These are phyloP conservation scores for Halocynthia aurantium DNA, from an alignment of 23 tunicate species.

Conservation along the genomic window DNA sequence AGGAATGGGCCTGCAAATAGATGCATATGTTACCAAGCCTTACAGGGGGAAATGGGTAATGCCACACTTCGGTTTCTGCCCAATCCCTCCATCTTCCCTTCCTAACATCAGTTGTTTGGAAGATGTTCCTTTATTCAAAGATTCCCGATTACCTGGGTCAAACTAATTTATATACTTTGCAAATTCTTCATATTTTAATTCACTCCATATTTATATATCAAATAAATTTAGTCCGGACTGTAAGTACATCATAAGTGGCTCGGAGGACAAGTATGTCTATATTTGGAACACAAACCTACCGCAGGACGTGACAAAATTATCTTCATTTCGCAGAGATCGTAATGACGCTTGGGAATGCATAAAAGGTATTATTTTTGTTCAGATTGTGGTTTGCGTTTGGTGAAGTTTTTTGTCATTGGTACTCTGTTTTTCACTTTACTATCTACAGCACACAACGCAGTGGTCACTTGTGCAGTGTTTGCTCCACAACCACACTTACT, in stretches of 20 bases:
- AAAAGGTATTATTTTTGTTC: conserved; percentile 34
- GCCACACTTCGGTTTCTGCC: no score
- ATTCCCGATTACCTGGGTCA: background rate
- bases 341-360: conserved; percentile 87
- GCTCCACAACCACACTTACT: conserved; percentile 80
- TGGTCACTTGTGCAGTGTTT: conserved; percentile 91
- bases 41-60: no score
- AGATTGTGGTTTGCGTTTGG: background rate
- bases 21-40: no score
- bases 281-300: conserved; percentile 85
- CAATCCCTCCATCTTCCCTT: no score
- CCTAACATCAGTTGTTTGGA: no score
- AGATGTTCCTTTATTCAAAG: background rate
- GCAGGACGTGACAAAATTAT: conserved; percentile 79
- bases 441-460: conserved; percentile 71
- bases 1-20: no score
- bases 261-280: conserved; percentile 83
- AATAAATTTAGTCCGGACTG: conserved; percentile 53
- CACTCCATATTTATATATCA: background rate
- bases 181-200: background rate
- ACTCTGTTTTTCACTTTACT: background rate
- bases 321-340: conserved; percentile 80
- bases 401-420: background rate
- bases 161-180: background rate
- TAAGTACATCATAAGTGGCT: conserved; percentile 85